Base-by-base conservation (phyloP, 2,113 vertebrate species). In the Alethe castanea region DNA sequence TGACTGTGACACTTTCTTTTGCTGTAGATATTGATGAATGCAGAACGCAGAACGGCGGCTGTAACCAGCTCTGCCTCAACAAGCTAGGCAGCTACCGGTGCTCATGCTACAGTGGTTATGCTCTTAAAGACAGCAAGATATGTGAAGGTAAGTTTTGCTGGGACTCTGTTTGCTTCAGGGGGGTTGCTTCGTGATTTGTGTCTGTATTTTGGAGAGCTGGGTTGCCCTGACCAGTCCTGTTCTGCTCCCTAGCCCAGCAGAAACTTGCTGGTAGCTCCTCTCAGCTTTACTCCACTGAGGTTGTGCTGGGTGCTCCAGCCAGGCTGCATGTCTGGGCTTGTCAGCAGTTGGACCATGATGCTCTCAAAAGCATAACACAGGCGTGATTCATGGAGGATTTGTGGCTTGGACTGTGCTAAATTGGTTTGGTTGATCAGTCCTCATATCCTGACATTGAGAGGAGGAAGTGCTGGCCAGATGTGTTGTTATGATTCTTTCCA, bases 1-100 rank as follows among this genome's bases (percentile, higher is more conserved):
- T 89, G 60, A 87, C 72, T 64, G 28, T 81, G 44, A 26, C 18
- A 20, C 54, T 94, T 60, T 93, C 20, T 87, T 93, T 92, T 47
- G 91, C 77, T 94, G 83, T 95, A 99, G 99, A 99, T 98, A 95
- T 99, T 38, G 96, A 99, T 40, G 99, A 99, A 97, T 99, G 99
- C 96, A 79, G 56, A 76, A 96, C 48, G 3, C 90, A 85, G 78
- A 99, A 99, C 0, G 99, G 98, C 2, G 98, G 98, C 64, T 99
- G 99, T 95, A 98, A 97, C 91, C 99, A 99, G 9, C 90, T 97
- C 40, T 99, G 99, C 96, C 95, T 96, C 88, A 99, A 99, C 98
- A 98, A 98, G 17, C 95, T 97, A 5, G 99, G 99, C 64, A 99
- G 99, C 97, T 99, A 99, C 97, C 98, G 80, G 50, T 99, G 99